These are phyloP conservation scores for Sinotaia quadrata DNA, from an alignment of 2,888 invertebrate species.

Conservation along the genomic window DNA sequence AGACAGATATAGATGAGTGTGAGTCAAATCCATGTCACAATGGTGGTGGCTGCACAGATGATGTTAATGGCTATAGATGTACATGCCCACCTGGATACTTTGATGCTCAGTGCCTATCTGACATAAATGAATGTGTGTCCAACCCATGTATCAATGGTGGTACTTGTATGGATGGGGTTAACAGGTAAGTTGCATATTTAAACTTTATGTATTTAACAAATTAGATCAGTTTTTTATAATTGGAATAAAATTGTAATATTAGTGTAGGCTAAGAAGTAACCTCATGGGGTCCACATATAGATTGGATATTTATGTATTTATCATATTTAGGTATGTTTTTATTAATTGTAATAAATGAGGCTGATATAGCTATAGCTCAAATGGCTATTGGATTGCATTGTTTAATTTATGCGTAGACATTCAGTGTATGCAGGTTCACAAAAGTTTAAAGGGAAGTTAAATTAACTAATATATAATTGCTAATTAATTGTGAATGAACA, in stretches of 20 bases:
- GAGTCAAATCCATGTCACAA: constrained; percentile 95
- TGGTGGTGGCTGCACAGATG: constrained; percentile 88
- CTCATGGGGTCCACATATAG: too few species aligned
- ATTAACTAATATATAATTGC: too few species aligned
- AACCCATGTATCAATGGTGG: constrained; percentile 96
- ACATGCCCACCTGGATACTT: constrained; percentile 80
- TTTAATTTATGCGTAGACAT: too few species aligned
- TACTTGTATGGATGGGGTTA: constrained; percentile 87
- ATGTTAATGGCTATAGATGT: constrained; percentile 92
- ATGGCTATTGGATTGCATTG: too few species aligned
- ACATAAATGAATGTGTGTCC: constrained; percentile 93
- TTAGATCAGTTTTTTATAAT: neutral
- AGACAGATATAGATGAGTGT: constrained; percentile 90
- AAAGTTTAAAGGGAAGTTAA: too few species aligned
- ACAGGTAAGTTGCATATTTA: constrained; percentile 77
- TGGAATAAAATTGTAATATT: neutral
- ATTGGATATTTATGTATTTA: too few species aligned
- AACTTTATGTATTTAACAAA: neutral
- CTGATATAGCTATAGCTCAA: too few species aligned
- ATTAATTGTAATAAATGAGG: too few species aligned
- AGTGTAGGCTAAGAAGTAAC: too few species aligned
- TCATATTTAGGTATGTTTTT: too few species aligned
- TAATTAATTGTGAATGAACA: too few species aligned
- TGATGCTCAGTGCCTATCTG: constrained; percentile 72
- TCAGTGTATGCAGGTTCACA: too few species aligned